A percentile compares a stretch with the other conserved stretches of the same genome.
These are phyloP conservation scores for Caerostris darwini DNA, from an alignment of 1,140 invertebrate genomes.

Conservation along the genomic window DNA sequence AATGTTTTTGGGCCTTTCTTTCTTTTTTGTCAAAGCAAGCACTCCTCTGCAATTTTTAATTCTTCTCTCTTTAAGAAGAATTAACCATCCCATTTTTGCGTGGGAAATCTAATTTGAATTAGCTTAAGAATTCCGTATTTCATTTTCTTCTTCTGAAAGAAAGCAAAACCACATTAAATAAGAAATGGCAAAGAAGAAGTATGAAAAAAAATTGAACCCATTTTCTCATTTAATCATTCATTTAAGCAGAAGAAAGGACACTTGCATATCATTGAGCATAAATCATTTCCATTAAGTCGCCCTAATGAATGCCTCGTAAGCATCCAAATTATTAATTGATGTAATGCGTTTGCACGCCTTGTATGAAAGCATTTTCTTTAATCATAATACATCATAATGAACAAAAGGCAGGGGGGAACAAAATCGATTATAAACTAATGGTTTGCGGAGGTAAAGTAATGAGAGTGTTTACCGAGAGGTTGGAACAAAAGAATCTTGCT, in stretches of 20 bases:
- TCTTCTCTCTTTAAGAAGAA: neutral
- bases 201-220: neutral
- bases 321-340: constrained; percentile 69
- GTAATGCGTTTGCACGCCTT: constrained; percentile 41
- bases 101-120: neutral
- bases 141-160: neutral
- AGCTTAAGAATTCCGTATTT: neutral
- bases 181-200: too few species aligned
- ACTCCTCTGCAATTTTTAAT: too few species aligned
- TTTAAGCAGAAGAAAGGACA: constrained; percentile 46
- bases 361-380: constrained; percentile 39
- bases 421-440: constrained; percentile 62
- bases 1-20: too few species aligned
- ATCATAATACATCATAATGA: constrained; percentile 48
- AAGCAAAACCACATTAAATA: neutral
- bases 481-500: constrained; percentile 1
- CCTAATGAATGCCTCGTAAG: constrained; percentile 54
- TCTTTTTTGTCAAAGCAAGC: too few species aligned
- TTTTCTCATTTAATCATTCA: constrained; percentile 49
- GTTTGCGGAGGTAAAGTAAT: constrained; percentile 45
- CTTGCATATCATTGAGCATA: constrained; percentile 55
- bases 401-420: constrained; percentile 7
- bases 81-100: neutral
- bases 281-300: constrained; percentile 54
- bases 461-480: neutral